Conservation (phyloP, 2,888 invertebrate species). For the Drosophila melanosoma region DNA sequence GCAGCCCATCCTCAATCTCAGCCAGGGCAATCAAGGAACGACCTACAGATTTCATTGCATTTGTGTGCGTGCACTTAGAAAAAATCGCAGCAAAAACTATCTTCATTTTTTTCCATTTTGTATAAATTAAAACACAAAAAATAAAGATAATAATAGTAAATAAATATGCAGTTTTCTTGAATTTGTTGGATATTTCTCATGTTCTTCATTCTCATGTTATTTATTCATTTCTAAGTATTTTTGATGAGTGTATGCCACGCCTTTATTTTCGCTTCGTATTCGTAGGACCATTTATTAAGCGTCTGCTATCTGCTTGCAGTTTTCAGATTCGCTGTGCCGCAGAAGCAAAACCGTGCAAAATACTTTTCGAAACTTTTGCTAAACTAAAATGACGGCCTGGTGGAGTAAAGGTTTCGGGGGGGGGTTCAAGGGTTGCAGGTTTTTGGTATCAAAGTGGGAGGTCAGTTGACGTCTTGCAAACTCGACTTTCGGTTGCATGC, state of each 20-base stretch:
- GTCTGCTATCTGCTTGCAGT: constrained; percentile 69
- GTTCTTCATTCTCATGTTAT: no score
- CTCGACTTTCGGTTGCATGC: constrained; percentile 80
- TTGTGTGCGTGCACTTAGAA: constrained; percentile 1
- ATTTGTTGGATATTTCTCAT: not conserved
- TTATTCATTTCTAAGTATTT: not conserved
- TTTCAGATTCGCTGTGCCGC: constrained; percentile 1
- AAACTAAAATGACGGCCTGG: constrained; percentile 55
- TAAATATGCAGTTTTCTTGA: no score
- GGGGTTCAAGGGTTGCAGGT: constrained; percentile 24
- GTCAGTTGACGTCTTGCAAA: constrained; percentile 74
- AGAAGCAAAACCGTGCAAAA: constrained; percentile 58
- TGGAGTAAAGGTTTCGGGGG: not conserved
- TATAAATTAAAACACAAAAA: not conserved
- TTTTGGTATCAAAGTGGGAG: constrained; percentile 57
- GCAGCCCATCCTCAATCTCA: constrained; percentile 9
- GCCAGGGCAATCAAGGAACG: constrained; percentile 43
- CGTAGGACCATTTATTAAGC: constrained; percentile 68
- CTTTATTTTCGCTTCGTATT: constrained; percentile 28
- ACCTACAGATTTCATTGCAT: constrained; percentile 66
- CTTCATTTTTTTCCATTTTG: no score
- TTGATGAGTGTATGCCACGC: constrained; percentile 1
- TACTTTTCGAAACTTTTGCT: constrained; percentile 73
- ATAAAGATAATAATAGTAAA: not conserved
- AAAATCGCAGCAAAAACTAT: not conserved